Conservation (phyloP, 1,140 invertebrate genomes). For the Tetraneura akinire region DNA sequence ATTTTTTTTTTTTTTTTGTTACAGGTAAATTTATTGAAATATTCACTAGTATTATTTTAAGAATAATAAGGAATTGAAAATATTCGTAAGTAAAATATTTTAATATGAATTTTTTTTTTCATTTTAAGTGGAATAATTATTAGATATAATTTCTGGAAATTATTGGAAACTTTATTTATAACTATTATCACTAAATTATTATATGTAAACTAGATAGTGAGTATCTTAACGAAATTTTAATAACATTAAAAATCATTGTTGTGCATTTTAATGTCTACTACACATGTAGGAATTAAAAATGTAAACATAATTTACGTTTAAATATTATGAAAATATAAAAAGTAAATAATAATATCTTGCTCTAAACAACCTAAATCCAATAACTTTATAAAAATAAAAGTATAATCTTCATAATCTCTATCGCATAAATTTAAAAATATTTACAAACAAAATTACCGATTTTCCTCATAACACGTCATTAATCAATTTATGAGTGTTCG, state of each 20-base stretch:
- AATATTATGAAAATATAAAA: constrained; percentile 6
- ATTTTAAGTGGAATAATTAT: too few relatives aligned
- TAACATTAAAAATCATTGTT: too few relatives aligned
- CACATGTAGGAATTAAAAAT: background rate
- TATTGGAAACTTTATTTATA: too few relatives aligned
- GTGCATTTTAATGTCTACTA: constrained; percentile 4
- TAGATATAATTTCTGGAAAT: too few relatives aligned
- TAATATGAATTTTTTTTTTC: too few relatives aligned
- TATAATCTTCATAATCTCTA: constrained; percentile 4
- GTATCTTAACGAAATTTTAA: too few relatives aligned
- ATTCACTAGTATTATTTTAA: too few relatives aligned
- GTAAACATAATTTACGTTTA: background rate
- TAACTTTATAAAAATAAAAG: constrained; percentile 8
- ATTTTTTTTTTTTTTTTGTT: background rate
- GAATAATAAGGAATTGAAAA: too few relatives aligned
- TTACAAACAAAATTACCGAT: background rate
- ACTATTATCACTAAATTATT: too few relatives aligned
- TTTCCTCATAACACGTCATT: constrained; percentile 10
- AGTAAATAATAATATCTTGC: constrained; percentile 27
- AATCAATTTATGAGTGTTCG: constrained; percentile 20
- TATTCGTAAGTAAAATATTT: too few relatives aligned
- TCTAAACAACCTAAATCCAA: background rate
- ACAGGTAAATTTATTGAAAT: background rate
- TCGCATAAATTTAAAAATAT: background rate
- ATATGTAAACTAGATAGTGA: too few relatives aligned